Base-by-base conservation (phyloP, 1,140 invertebrate genomes). In the Charaxes varanes region DNA sequence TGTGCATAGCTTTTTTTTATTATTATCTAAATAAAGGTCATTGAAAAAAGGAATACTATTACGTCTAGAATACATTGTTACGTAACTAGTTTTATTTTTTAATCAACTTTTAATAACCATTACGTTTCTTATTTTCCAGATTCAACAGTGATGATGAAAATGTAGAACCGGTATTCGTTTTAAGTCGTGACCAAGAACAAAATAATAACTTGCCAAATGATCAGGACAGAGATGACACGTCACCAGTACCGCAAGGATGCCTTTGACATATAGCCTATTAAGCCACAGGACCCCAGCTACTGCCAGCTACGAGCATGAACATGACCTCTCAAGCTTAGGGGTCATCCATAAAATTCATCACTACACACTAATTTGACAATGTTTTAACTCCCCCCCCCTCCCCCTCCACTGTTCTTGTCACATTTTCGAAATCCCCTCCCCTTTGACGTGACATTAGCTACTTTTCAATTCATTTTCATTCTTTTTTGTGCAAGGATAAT, bases 91-190 rank as follows among this genome's bases (percentile, higher is more conserved):
- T 28, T 11, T n/a, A 23, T n/a, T 23, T 23, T 23, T 1, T 0
- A 23, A 23, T 2, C 21, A 3, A 23, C 21, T n/a, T 23, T 23
- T n/a, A n/a, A n/a, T n/a, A n/a, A n/a, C 7, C 10, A 18, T 13
- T n/a, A n/a, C n/a, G n/a, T n/a, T 43, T 10, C 3, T 37, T 12
- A 47, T 6, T 30, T 73, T 66, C 12, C 51, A 78, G 73, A 51
- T 81, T 76, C 36, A 74, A 68, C 33, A 64, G 53, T 35, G 67
- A 67, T 3, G 73, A 78, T 21, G 71, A 78, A 32, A 73, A 70
- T 15, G 69, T 80, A 17, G 76, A 80, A 27, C 76, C 76, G n/a
- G 64, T 65, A 3, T 76, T 73, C 31, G 63, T 76, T 14, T 43
- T 80, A 44, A 66, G 55, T 30, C 53, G 66, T 18, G 69, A 73